These are phyloP conservation scores for Yponomeuta evonymella DNA, from an alignment of 2,888 invertebrate genomes.

Conservation along the genomic window DNA sequence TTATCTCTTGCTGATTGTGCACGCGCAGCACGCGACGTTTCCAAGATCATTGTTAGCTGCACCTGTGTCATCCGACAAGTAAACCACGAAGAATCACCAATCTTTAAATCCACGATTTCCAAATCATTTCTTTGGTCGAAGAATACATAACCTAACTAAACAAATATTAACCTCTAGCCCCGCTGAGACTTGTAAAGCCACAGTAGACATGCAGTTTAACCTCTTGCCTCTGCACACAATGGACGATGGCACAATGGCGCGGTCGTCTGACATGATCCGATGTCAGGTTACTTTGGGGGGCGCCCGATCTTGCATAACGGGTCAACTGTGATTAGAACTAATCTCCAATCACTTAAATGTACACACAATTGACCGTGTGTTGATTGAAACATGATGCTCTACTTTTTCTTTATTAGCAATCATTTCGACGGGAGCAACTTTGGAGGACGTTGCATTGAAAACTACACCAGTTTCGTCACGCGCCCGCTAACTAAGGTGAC, in stretches of 20 bases:
- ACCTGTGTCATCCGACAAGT: neutral
- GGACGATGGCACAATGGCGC: neutral
- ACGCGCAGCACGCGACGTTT: neutral
- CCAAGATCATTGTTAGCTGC: conserved; percentile 3
- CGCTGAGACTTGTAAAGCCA: neutral
- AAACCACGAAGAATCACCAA: neutral
- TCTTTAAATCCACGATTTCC: too few species aligned
- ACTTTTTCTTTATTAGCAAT: neutral
- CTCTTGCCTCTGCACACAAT: neutral
- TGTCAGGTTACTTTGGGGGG: neutral
- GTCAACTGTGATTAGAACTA: neutral
- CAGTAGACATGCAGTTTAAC: neutral
- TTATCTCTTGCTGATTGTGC: neutral
- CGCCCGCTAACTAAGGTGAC: conserved; percentile 1
- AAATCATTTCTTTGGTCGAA: too few species aligned
- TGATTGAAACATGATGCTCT: neutral
- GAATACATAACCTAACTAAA: too few species aligned
- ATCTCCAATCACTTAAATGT: too few species aligned
- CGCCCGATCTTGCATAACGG: neutral
- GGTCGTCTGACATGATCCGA: neutral
- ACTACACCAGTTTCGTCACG: conserved; percentile 5
- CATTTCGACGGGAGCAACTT: neutral
- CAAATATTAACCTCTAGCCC: too few species aligned
- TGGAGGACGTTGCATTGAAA: neutral
- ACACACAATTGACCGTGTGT: neutral